A percentile compares a stretch with the other conserved stretches of the same genome.
These are phyloP conservation scores for Spondyliosoma cantharus DNA, from an alignment of 2,797 vertebrate genomes.

Conservation along the genomic window DNA sequence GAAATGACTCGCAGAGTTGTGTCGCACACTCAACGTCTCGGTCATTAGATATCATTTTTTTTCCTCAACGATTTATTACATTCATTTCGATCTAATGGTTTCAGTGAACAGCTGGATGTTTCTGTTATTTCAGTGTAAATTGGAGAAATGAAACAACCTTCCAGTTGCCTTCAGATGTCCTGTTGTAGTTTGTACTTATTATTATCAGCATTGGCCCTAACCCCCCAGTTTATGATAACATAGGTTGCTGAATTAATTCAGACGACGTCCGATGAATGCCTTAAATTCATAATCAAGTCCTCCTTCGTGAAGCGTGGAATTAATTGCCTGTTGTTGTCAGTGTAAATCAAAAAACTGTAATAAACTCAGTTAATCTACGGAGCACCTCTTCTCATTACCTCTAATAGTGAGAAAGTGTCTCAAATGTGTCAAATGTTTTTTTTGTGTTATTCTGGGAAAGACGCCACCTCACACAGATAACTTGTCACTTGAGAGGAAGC, in stretches of 20 bases:
- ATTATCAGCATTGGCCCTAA: neutral
- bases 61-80: slow-evolving; percentile 28
- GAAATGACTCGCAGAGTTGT: slow-evolving; percentile 7
- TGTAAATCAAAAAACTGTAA: slow-evolving; percentile 4
- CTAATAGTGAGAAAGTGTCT: slow-evolving; percentile 31
- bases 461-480: slow-evolving; percentile 26
- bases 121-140: slow-evolving; percentile 13
- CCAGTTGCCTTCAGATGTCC: neutral
- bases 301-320: neutral
- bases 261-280: neutral
- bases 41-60: slow-evolving; percentile 26
- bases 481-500: slow-evolving; percentile 18
- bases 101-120: slow-evolving; percentile 23
- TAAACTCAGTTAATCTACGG: slow-evolving; percentile 3
- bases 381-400: slow-evolving; percentile 10
- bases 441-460: slow-evolving; percentile 10
- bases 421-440: neutral
- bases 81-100: slow-evolving; percentile 33
- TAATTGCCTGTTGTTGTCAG: neutral
- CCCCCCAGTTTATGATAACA: neutral
- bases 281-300: slow-evolving; percentile 13
- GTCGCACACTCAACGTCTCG: neutral
- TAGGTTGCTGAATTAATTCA: neutral
- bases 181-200: neutral
- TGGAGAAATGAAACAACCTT: slow-evolving; percentile 18